A percentile compares a stretch with the other conserved stretches of the same genome.
Conservation (phyloP, 92 coral and sea anemone species). For the Montipora capitata region DNA sequence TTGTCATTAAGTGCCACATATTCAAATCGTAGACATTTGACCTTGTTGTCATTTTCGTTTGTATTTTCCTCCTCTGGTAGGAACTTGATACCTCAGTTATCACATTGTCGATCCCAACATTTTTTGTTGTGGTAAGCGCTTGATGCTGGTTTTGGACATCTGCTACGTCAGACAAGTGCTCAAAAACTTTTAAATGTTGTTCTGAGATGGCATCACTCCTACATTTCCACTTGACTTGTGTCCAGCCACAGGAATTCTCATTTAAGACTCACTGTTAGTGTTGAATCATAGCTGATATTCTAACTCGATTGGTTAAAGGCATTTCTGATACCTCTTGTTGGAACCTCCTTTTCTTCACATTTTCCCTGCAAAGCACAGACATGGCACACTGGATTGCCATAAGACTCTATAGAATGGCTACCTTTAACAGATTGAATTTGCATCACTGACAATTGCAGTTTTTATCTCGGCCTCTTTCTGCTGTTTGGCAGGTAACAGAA, state of each 20-base stretch:
- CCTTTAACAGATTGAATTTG: slow-evolving; percentile 1
- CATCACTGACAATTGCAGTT: slow-evolving; percentile 28
- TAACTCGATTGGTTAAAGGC: slow-evolving; percentile 28
- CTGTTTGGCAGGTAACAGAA: slow-evolving; percentile 3
- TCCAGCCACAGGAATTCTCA: slow-evolving; percentile 39
- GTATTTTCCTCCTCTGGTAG: slow-evolving; percentile 24
- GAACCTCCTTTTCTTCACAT: not conserved
- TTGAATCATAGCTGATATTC: not conserved
- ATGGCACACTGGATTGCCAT: slow-evolving; percentile 18
- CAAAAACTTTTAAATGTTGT: slow-evolving; percentile 37
- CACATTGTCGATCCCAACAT: slow-evolving; percentile 57
- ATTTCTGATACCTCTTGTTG: slow-evolving; percentile 33
- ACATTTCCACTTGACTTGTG: slow-evolving; percentile 23
- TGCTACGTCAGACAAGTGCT: slow-evolving; percentile 47
- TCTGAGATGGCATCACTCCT: slow-evolving; percentile 49
- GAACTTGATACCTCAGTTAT: slow-evolving; percentile 38
- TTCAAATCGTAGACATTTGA: slow-evolving; percentile 61
- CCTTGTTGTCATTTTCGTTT: not conserved
- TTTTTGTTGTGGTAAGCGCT: slow-evolving; percentile 25
- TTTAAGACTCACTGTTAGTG: slow-evolving; percentile 1
- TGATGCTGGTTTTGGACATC: slow-evolving; percentile 31
- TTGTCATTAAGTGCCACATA: slow-evolving; percentile 32
- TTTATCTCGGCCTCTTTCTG: slow-evolving; percentile 1
- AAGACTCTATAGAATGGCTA: slow-evolving; percentile 9
- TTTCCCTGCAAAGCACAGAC: slow-evolving; percentile 14